Percentiles rank a stretch among this genome's conserved stretches.
Evolutionary conservation across 2,888 invertebrate genomes (phyloP).

Genomic region (Latheticus oryzae): DNA sequence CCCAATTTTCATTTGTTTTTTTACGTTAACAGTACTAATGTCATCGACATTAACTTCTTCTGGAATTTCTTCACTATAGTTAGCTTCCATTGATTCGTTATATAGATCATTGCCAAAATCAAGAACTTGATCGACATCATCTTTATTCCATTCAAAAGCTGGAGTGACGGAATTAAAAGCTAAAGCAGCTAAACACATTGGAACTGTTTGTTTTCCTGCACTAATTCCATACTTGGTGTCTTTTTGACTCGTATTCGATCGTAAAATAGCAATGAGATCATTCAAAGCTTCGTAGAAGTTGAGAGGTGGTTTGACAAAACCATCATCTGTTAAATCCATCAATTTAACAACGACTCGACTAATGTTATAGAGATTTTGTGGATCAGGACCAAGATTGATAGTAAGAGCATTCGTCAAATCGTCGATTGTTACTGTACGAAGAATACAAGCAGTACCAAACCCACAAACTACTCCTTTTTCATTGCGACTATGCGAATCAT

Average conservation of each 20-base stretch:
- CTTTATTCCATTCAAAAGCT: conserved; percentile 55
- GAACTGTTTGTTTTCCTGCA: conserved; percentile 60
- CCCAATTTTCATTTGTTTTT: conserved; percentile 55
- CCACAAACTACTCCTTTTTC: conserved; percentile 66
- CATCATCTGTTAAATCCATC: conserved; percentile 53
- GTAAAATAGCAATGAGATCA: conserved; percentile 62
- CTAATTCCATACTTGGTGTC: conserved; percentile 53
- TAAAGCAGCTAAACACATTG: conserved; percentile 59
- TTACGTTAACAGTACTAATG: conserved; percentile 18
- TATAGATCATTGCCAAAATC: conserved; percentile 59
- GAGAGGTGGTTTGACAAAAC: conserved; percentile 62
- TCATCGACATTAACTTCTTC: conserved; percentile 48
- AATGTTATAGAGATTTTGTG: conserved; percentile 58
- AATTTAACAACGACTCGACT: conserved; percentile 54
- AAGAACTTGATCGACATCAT: conserved; percentile 60
- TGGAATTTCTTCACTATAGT: conserved; percentile 38
- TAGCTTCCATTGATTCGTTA: conserved; percentile 53
- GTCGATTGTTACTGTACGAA: conserved; percentile 58
- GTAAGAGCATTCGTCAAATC: conserved; percentile 61
- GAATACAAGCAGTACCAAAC: conserved; percentile 63
- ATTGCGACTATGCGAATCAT: conserved; percentile 72
- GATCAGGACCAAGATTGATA: conserved; percentile 58
- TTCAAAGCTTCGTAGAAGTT: conserved; percentile 62
- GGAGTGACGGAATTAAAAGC: conserved; percentile 59
- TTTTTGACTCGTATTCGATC: conserved; percentile 55